A percentile compares a stretch with the other conserved stretches of the same genome.
These are phyloP conservation scores for Leptinotarsa lineolata DNA, from an alignment of 1,140 invertebrate species.

Conservation along the genomic window DNA sequence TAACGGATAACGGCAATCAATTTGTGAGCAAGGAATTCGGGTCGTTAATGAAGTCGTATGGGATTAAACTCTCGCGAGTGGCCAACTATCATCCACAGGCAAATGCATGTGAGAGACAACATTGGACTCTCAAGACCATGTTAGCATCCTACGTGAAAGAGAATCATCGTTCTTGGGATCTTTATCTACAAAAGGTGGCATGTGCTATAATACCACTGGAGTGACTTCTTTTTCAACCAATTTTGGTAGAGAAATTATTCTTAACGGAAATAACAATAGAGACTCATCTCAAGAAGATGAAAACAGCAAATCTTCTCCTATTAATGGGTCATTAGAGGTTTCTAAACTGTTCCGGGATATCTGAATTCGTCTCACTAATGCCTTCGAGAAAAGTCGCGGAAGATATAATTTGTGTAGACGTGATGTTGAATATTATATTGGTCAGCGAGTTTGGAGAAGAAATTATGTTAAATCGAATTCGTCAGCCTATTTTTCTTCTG, in stretches of 20 bases:
- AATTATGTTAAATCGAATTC: background rate
- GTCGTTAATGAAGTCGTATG: constrained; percentile 19
- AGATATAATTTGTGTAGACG: background rate
- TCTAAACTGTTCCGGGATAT: constrained; percentile 19
- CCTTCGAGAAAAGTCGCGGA: background rate
- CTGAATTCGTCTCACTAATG: background rate
- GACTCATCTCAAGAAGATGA: background rate
- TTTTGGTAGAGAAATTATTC: constrained; percentile 19
- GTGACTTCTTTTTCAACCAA: constrained; percentile 17
- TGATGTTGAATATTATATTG: background rate
- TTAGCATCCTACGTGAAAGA: constrained; percentile 26
- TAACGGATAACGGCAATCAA: constrained; percentile 25
- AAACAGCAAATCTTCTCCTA: background rate
- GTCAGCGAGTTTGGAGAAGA: background rate
- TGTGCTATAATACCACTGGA: constrained; percentile 28
- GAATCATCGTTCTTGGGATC: constrained; percentile 30
- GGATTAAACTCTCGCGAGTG: constrained; percentile 24
- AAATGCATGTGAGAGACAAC: constrained; percentile 28
- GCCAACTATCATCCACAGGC: constrained; percentile 27
- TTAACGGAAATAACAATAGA: constrained; percentile 8
- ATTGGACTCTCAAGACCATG: background rate
- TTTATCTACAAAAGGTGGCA: constrained; percentile 17
- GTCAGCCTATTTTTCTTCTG: constrained; percentile 15
- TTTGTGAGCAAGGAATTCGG: constrained; percentile 25
- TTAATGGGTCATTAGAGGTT: background rate